Evolutionary conservation across 2,888 invertebrate species (phyloP).

Genomic region (Scaptomyza flava): DNA sequence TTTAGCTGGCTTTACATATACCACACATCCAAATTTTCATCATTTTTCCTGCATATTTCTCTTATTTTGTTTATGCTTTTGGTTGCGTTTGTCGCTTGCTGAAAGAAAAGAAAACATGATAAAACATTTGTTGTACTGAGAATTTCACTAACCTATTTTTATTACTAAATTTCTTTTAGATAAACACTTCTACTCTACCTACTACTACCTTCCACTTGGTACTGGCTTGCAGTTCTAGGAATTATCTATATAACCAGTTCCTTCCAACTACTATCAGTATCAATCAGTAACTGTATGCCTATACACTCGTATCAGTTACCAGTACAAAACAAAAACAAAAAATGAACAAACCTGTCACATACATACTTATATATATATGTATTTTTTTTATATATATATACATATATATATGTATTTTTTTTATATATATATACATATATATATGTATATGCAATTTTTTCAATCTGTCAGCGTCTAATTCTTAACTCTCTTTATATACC

Average conservation of each 20-base stretch:
- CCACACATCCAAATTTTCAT: conserved; percentile 27
- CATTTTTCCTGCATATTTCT: conserved; percentile 26
- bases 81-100: conserved; percentile 25
- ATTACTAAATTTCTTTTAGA: conserved; percentile 84
- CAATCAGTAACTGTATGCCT: conserved; percentile 51
- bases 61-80: conserved; percentile 21
- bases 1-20: conserved; percentile 38
- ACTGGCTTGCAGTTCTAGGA: conserved; percentile 68
- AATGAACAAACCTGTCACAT: conserved; percentile 37
- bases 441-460: conserved; percentile 15
- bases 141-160: conserved; percentile 83
- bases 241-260: conserved; percentile 42
- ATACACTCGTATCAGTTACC: conserved; percentile 27
- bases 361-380: conserved; percentile 18
- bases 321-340: conserved; percentile 25
- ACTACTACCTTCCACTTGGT: conserved; percentile 68
- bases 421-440: no score
- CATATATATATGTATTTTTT: no score
- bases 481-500: conserved; percentile 14
- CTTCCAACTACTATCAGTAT: conserved; percentile 50
- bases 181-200: conserved; percentile 74
- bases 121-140: conserved; percentile 56
- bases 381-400: conserved; percentile 22
- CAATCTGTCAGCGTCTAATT: conserved; percentile 44
- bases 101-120: background rate